Evolutionary conservation across 2,113 vertebrate genomes (phyloP), one percentile per base, ranked within the genome.

Genomic region (Cyanoramphus novaezelandiae): DNA sequence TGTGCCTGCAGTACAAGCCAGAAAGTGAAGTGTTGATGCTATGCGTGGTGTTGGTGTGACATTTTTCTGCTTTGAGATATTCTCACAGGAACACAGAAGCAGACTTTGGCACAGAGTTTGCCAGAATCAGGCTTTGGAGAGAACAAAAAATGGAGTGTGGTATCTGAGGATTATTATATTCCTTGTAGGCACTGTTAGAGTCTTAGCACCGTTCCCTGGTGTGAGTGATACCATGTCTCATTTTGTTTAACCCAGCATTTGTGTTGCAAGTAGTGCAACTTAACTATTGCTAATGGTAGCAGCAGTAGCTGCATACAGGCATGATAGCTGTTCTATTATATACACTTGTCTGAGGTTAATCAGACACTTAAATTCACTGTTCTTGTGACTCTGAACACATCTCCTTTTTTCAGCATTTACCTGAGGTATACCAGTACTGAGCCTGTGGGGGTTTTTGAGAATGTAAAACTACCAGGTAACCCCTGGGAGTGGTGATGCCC

Each of bases 181-280:
- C 43, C 57, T 93, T 52, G 33, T 77, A 90, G 75, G 49, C 49
- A 37, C 69, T 47, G 57, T 72, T 75, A 77, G 55, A 79, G 43
- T 93, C 85, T 79, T 87, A 87, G 21, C 74, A 72, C 63, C 43
- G 39, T 75, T 95, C 44, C 12, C 9, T 90, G 39, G 29, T 82
- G 63, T 76, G 57, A 91, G 84, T 60, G 88, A 79, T 92, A 94
- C 35, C 33, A 11, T 28, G 33, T 82, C 85, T 93, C 75, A 91
- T 85, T 93, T 93, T 94, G 53, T 86, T 92, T 90, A 93, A 90
- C 65, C 47, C 55, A 47, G 67, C 81, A 82, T 89, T 74, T 93
- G 84, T 87, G 82, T 79, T 85, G 50, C 55, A 90, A 93, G 69
- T 9, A 71, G 19, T 18, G 23, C 31, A 90, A 70, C 27, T 82